A percentile compares a stretch with the other conserved stretches of the same genome.
Conservation (phyloP, 2,113 vertebrate genomes). For the Hippocampus comes region DNA sequence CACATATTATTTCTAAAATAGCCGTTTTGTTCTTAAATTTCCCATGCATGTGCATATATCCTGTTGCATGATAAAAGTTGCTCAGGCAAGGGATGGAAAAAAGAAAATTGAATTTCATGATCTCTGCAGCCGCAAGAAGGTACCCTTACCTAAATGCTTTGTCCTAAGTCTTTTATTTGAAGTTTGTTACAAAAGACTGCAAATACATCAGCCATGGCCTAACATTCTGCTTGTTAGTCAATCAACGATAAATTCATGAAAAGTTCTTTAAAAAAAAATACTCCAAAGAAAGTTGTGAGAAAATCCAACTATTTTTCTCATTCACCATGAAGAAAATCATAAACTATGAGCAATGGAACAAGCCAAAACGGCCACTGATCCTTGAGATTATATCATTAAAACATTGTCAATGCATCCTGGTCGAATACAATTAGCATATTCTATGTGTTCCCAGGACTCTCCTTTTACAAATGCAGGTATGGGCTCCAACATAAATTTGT, state of each 20-base stretch:
- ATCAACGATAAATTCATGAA: background rate
- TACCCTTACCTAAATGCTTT: background rate
- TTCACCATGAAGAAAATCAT: background rate
- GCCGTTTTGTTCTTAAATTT: constrained; percentile 5
- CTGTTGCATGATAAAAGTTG: constrained; percentile 32
- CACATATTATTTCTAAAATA: constrained; percentile 19
- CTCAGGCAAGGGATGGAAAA: constrained; percentile 9
- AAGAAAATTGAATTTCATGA: constrained; percentile 12
- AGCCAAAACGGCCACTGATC: background rate
- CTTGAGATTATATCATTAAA: constrained; percentile 4
- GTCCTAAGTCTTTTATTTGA: background rate
- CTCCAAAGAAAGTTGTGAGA: background rate
- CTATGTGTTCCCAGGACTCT: constrained; percentile 83
- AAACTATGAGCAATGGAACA: background rate
- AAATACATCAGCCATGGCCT: background rate
- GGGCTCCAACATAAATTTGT: constrained; percentile 96
- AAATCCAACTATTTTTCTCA: background rate
- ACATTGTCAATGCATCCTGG: background rate
- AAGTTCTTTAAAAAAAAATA: background rate
- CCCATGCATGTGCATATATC: constrained; percentile 10
- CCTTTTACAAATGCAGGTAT: constrained; percentile 97
- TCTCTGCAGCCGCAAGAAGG: constrained; percentile 14
- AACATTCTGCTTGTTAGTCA: background rate
- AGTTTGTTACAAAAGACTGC: background rate
- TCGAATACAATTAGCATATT: constrained; percentile 10